A percentile compares a stretch with the other conserved stretches of the same genome.
Evolutionary conservation across 1,140 invertebrate species (phyloP).

Genomic region (Caerostris darwini): DNA sequence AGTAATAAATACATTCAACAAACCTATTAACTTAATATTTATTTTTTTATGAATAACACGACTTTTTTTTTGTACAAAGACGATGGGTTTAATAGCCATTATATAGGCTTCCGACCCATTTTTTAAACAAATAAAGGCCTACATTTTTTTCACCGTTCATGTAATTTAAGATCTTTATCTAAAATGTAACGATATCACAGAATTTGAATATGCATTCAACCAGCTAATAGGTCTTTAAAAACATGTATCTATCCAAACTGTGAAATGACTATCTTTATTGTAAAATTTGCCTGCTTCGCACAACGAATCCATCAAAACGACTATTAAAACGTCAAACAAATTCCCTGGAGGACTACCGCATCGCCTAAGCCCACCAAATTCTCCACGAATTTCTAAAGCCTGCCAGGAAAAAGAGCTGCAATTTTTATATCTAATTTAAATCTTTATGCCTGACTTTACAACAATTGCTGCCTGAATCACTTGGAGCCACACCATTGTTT

Average conservation of each 20-base stretch:
- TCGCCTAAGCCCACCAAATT: constrained; percentile 7
- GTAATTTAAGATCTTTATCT: neutral
- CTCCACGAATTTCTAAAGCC: neutral
- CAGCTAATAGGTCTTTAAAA: neutral
- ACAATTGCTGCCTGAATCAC: neutral
- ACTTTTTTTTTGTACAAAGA: neutral
- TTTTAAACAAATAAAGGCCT: constrained; percentile 1
- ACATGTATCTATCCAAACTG: neutral
- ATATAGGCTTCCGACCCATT: neutral
- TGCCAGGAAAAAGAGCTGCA: neutral
- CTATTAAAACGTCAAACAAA: constrained; percentile 10
- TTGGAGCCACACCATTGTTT: neutral
- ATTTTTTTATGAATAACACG: neutral
- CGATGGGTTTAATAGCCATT: neutral
- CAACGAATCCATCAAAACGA: constrained; percentile 15
- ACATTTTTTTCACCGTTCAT: neutral
- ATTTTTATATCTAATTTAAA: constrained; percentile 31
- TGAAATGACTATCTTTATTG: constrained; percentile 3
- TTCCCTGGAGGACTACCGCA: neutral
- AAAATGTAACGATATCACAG: neutral
- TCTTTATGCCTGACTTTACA: neutral
- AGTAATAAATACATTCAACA: too few species aligned
- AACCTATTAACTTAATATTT: neutral
- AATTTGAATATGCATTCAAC: neutral
- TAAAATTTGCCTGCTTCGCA: neutral